Conservation (phyloP, 2,113 vertebrate genomes). For the Parotia lawesii region DNA sequence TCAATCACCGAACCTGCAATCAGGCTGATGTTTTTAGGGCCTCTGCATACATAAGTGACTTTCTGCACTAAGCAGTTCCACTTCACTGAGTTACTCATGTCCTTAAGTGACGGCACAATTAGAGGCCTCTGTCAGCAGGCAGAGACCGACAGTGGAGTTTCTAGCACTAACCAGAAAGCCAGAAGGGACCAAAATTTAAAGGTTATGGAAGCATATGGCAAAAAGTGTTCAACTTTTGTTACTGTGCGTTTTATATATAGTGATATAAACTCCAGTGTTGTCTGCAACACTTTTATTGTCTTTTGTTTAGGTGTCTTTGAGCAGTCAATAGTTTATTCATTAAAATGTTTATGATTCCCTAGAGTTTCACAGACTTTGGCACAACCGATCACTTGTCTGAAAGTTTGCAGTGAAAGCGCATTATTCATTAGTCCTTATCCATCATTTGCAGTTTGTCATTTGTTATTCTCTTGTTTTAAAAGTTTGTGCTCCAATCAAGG, state of each 20-base stretch:
- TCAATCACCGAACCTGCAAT: constrained; percentile 6
- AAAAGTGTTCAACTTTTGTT: constrained; percentile 28
- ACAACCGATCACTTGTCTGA: constrained; percentile 38
- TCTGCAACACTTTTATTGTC: neutral
- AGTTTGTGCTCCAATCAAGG: constrained; percentile 61
- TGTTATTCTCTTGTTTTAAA: constrained; percentile 65
- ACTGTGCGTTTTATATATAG: neutral
- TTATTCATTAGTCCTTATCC: constrained; percentile 62
- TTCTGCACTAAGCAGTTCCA: constrained; percentile 16
- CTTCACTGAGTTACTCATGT: constrained; percentile 14
- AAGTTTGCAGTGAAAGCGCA: constrained; percentile 45
- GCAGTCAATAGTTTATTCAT: constrained; percentile 64
- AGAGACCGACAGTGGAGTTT: rapidly evolving
- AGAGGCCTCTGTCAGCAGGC: neutral
- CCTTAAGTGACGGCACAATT: neutral
- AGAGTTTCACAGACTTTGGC: constrained; percentile 49
- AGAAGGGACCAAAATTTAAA: neutral
- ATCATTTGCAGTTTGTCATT: constrained; percentile 64
- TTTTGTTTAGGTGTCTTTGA: constrained; percentile 37
- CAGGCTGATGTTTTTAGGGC: constrained; percentile 55
- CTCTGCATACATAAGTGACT: constrained; percentile 23
- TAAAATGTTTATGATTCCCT: constrained; percentile 58
- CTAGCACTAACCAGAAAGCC: neutral
- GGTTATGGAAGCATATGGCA: constrained; percentile 30
- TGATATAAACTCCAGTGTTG: constrained; percentile 5